Percentiles rank a stretch among this genome's conserved stretches.
Conservation (phyloP, 2,888 invertebrate genomes). For the Oxyteleia sp. region DNA sequence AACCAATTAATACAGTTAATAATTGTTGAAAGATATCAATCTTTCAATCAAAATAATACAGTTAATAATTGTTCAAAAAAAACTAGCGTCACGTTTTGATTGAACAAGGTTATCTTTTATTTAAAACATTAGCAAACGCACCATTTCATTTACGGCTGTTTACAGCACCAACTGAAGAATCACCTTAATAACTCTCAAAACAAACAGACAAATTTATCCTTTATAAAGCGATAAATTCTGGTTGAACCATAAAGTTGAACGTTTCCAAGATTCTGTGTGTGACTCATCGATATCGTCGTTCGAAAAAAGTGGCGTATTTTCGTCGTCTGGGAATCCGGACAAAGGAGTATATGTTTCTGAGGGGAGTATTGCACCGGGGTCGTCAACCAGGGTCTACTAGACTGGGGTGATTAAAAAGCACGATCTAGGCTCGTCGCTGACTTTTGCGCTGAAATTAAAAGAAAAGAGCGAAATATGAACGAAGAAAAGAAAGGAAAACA, state of each 20-base stretch:
- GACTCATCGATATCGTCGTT: slow-evolving; percentile 30
- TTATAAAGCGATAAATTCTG: slow-evolving; percentile 7
- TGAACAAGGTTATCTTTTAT: too few species aligned
- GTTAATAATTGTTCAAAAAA: too few species aligned
- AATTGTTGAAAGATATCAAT: too few species aligned
- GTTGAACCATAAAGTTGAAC: not conserved
- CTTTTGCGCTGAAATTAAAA: slow-evolving; percentile 11
- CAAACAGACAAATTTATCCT: slow-evolving; percentile 10
- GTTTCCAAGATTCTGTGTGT: slow-evolving; percentile 33
- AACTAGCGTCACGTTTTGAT: too few species aligned
- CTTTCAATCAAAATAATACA: too few species aligned
- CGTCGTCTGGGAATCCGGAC: slow-evolving; percentile 80
- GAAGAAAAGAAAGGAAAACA: slow-evolving; percentile 18
- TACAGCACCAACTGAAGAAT: too few species aligned
- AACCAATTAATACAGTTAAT: too few species aligned
- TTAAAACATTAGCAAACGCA: too few species aligned
- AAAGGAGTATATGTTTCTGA: slow-evolving; percentile 79
- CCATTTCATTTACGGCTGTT: too few species aligned
- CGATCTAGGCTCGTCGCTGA: slow-evolving; percentile 11
- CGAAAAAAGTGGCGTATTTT: slow-evolving; percentile 42
- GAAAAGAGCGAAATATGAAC: too few species aligned
- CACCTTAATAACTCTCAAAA: slow-evolving; percentile 17
- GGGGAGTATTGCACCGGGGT: slow-evolving; percentile 77
- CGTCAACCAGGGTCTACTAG: slow-evolving; percentile 78
- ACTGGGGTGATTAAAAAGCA: slow-evolving; percentile 74